A percentile compares a stretch with the other conserved stretches of the same genome.
Evolutionary conservation across 1,140 invertebrate species (phyloP).

Genomic region (Nymphalis io): DNA sequence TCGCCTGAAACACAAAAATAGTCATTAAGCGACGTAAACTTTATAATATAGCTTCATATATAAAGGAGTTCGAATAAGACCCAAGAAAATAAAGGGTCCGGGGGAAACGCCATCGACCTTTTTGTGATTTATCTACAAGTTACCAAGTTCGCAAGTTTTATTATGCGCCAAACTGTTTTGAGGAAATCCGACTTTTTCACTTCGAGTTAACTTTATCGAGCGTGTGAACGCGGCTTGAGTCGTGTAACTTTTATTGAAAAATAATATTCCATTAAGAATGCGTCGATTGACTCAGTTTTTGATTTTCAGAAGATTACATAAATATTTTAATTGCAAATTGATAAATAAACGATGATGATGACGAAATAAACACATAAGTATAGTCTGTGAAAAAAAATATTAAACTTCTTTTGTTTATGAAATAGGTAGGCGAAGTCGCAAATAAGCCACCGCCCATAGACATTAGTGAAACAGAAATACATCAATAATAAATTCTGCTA

Average conservation of each 20-base stretch:
- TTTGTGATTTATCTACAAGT: constrained; percentile 61
- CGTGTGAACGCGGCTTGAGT: constrained; percentile 39
- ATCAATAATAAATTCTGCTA: too few relatives aligned
- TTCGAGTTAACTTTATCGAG: constrained; percentile 52
- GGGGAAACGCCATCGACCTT: constrained; percentile 54
- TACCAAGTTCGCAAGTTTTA: constrained; percentile 56
- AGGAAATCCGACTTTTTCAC: constrained; percentile 54
- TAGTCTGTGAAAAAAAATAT: too few relatives aligned
- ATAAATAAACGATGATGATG: too few relatives aligned
- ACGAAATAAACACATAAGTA: too few relatives aligned
- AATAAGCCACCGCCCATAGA: too few relatives aligned
- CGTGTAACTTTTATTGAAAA: constrained; percentile 23
- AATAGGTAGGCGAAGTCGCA: too few relatives aligned
- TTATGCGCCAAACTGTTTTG: constrained; percentile 46
- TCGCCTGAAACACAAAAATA: neutral
- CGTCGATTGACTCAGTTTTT: neutral
- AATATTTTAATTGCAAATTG: too few relatives aligned
- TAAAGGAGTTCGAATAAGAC: constrained; percentile 2
- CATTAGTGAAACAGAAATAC: too few relatives aligned
- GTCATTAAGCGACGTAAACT: neutral
- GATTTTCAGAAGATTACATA: neutral
- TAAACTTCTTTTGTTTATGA: too few relatives aligned
- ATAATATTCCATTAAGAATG: constrained; percentile 16
- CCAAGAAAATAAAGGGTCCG: constrained; percentile 40
- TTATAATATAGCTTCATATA: constrained; percentile 1